Percentiles rank a stretch among this genome's conserved stretches.
phyloP scores from a whole-genome alignment of 2,113 vertebrate genomes.

The Columbina picui region DNA sequence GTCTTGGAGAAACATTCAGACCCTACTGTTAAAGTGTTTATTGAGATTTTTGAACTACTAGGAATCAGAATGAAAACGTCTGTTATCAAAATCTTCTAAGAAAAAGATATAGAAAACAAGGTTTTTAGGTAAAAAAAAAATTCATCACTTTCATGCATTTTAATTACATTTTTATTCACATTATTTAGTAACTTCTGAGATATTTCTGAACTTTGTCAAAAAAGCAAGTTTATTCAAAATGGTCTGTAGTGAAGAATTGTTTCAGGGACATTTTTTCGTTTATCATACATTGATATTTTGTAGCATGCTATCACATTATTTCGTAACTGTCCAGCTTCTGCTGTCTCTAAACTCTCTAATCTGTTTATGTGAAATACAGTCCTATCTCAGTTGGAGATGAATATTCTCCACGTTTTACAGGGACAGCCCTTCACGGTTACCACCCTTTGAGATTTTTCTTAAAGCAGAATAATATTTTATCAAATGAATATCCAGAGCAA shows the following conservation, averaged over 20 bases:
- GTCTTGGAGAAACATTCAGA: background rate
- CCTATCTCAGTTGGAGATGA: background rate
- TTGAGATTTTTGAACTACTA: background rate
- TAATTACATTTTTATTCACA: background rate
- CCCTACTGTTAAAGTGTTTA: background rate
- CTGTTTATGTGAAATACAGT: background rate
- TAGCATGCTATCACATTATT: background rate
- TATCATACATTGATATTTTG: background rate
- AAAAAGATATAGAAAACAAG: background rate
- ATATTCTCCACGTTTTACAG: background rate
- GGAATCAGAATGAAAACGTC: background rate
- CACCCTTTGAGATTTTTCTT: background rate
- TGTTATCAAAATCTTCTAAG: fast-evolving
- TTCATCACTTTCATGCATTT: background rate
- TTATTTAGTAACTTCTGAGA: background rate
- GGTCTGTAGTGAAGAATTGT: background rate
- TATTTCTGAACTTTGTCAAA: background rate
- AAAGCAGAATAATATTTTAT: background rate
- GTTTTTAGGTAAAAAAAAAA: background rate
- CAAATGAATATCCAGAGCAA: background rate
- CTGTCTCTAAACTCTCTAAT: background rate
- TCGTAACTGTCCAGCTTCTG: background rate
- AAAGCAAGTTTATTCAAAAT: background rate
- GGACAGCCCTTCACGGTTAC: background rate
- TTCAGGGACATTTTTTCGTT: background rate